These are phyloP conservation scores for Geodia barretti DNA, from an alignment of 37 sponge, comb jelly and placozoan species.

Conservation along the genomic window DNA sequence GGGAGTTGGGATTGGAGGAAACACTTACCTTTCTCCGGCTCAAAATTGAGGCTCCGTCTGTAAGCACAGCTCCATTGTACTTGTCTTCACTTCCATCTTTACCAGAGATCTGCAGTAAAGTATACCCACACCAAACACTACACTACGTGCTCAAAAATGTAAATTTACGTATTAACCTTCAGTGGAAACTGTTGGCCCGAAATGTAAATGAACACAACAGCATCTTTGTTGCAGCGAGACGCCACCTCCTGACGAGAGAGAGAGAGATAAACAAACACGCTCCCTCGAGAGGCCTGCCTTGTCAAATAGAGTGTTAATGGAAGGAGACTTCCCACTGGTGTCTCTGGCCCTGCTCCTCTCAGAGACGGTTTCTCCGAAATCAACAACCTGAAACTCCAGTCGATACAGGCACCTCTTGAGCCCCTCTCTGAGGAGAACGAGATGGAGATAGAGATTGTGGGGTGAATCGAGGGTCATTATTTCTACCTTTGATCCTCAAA, in stretches of 20 bases:
- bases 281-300: no score
- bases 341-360: background rate
- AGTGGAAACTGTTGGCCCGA: slow-evolving; percentile 38
- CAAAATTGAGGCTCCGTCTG: background rate
- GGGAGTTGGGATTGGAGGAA: background rate
- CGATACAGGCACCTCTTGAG: background rate
- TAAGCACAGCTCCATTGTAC: slow-evolving; percentile 24
- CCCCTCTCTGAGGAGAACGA: background rate
- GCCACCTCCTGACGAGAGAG: background rate
- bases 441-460: background rate
- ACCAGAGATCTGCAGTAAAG: no score
- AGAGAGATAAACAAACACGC: no score
- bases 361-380: background rate
- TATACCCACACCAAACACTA: no score
- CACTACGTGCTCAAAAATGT: no score
- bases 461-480: background rate
- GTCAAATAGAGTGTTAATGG: background rate
- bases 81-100: no score
- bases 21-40: slow-evolving; percentile 15
- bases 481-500: background rate
- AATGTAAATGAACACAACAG: slow-evolving; percentile 40
- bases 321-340: background rate
- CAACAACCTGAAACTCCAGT: slow-evolving; percentile 2
- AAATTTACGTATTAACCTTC: no score
- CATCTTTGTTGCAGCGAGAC: slow-evolving; percentile 2